These are phyloP conservation scores for Lutra lutra DNA, from an alignment of 2,797 vertebrate genomes.

Conservation along the genomic window DNA sequence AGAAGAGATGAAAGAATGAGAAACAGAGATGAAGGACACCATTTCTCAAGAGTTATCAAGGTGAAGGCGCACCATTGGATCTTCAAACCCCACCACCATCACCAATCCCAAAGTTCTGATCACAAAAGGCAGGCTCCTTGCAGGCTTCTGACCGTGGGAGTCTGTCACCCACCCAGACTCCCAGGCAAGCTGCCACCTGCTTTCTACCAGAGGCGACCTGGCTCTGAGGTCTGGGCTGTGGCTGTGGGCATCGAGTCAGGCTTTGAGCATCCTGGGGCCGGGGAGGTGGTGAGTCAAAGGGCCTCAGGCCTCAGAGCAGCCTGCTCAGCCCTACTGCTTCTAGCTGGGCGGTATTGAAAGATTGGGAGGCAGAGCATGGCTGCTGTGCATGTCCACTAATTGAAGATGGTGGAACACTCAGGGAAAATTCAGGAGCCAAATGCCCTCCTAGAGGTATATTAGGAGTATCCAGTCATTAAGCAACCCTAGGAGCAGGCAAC, in stretches of 20 bases:
- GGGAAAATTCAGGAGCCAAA: constrained; percentile 63
- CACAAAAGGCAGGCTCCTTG: neutral
- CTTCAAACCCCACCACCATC: neutral
- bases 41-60: neutral
- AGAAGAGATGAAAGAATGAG: neutral
- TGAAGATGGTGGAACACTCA: constrained; percentile 41
- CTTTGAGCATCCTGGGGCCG: neutral
- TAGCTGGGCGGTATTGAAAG: neutral
- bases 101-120: neutral
- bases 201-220: neutral
- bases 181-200: constrained; percentile 44
- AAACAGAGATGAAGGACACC: neutral
- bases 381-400: constrained; percentile 4
- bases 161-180: neutral
- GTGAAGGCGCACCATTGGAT: neutral
- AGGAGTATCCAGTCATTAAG: constrained; percentile 56
- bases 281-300: constrained; percentile 67
- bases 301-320: neutral
- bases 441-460: constrained; percentile 76
- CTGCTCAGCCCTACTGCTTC: neutral
- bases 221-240: neutral
- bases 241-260: neutral
- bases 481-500: constrained; percentile 56
- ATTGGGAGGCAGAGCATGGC: neutral
- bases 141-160: neutral